A percentile compares a stretch with the other conserved stretches of the same genome.
Conservation (phyloP, 2,888 invertebrate genomes). For the Cyclophora albipunctata region DNA sequence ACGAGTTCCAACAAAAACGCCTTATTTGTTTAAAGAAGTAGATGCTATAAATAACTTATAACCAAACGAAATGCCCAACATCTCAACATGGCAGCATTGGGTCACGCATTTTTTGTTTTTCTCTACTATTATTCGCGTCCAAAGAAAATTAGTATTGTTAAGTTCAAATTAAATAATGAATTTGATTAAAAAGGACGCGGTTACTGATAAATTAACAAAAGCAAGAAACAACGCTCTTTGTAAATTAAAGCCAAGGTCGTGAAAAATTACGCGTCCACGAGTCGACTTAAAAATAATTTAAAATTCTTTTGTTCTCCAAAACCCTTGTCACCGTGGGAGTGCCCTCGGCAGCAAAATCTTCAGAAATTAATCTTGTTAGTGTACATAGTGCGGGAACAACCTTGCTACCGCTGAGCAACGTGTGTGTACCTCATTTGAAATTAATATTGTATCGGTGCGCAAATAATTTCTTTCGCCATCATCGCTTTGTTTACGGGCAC, state of each 20-base stretch:
- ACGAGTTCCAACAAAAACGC: too few relatives aligned
- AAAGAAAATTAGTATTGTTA: too few relatives aligned
- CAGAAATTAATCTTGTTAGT: slow-evolving; percentile 1
- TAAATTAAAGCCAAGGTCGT: slow-evolving; percentile 12
- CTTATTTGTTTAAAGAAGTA: too few relatives aligned
- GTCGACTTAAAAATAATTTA: slow-evolving; percentile 10
- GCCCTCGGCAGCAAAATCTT: slow-evolving; percentile 3
- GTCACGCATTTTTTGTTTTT: slow-evolving; percentile 2
- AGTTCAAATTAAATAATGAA: slow-evolving; percentile 1
- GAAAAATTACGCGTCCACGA: slow-evolving; percentile 12
- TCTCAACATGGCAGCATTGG: slow-evolving; percentile 2
- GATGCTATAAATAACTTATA: too few relatives aligned
- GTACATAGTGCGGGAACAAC: too few relatives aligned
- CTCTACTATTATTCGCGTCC: too few relatives aligned
- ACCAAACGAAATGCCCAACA: too few relatives aligned
- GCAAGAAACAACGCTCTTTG: slow-evolving; percentile 3
- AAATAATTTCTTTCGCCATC: slow-evolving; percentile 26
- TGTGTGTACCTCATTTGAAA: too few relatives aligned
- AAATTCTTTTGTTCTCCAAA: slow-evolving; percentile 16
- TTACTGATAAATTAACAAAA: slow-evolving; percentile 7
- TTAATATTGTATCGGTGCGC: slow-evolving; percentile 11
- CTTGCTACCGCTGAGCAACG: too few relatives aligned
- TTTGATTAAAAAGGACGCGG: slow-evolving; percentile 4
- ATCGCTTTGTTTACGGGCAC: slow-evolving; percentile 24
- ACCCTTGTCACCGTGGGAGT: slow-evolving; percentile 15